These are phyloP conservation scores for Mesitornis unicolor DNA, from an alignment of 2,113 vertebrate genomes.

Conservation along the genomic window DNA sequence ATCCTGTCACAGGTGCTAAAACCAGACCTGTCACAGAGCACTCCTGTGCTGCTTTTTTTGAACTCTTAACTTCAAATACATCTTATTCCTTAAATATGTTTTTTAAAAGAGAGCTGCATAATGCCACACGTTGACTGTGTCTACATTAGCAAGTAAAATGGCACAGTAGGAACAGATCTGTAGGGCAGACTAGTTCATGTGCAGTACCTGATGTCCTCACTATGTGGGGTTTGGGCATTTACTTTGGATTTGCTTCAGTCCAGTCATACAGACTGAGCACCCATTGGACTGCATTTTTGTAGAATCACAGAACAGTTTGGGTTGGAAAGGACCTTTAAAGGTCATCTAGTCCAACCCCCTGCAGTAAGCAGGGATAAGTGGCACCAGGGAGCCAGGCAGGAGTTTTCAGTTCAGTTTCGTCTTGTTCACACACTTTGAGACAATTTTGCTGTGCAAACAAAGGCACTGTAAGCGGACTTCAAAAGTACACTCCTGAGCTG, in stretches of 20 bases:
- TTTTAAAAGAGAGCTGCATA: accelerated
- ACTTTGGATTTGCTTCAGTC: neutral
- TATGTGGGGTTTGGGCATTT: neutral
- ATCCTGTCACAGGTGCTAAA: neutral
- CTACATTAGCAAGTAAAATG: neutral
- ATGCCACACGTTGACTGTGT: neutral
- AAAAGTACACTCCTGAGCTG: neutral
- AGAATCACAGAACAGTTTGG: too few species aligned
- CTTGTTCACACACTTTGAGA: neutral
- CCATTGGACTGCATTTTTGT: neutral
- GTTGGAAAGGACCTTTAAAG: too few species aligned
- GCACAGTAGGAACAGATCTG: neutral
- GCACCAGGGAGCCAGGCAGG: too few species aligned
- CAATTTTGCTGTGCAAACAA: neutral
- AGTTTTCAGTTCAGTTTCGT: neutral
- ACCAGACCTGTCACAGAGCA: neutral
- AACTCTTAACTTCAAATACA: neutral
- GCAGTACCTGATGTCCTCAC: neutral
- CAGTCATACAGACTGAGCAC: accelerated
- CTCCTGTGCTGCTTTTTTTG: neutral
- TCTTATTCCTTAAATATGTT: neutral
- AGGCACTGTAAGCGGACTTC: neutral
- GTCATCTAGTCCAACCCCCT: too few species aligned
- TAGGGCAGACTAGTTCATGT: neutral
- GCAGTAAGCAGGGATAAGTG: too few species aligned